phyloP scores from a whole-genome alignment of 2,797 vertebrate genomes.

The Tragopan temminckii region DNA sequence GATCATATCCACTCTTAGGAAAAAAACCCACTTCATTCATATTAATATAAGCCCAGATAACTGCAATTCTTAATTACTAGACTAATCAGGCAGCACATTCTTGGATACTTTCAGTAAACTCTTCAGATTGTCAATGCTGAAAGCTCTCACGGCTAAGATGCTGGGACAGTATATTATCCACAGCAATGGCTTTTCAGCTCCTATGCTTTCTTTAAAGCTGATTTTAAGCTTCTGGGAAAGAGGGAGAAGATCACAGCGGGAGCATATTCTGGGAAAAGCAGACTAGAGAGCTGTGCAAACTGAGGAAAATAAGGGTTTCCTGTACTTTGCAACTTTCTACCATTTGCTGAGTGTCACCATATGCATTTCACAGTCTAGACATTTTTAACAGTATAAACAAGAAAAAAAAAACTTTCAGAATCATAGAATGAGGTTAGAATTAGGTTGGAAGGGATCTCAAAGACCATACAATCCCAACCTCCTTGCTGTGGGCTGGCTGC shows the following conservation, averaged over 20 bases:
- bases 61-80: not conserved
- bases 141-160: fast-evolving
- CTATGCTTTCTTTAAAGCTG: not conserved
- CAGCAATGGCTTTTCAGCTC: fast-evolving
- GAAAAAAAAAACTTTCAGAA: not conserved
- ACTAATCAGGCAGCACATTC: not conserved
- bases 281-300: not conserved
- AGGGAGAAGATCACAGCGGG: not conserved
- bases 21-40: not conserved
- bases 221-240: not conserved
- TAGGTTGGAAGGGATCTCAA: not conserved
- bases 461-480: not conserved
- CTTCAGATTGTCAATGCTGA: not conserved
- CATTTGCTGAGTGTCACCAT: not conserved
- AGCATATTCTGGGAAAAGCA: not conserved
- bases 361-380: not conserved
- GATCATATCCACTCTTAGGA: not conserved
- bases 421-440: not conserved
- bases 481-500: not conserved
- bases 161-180: not conserved
- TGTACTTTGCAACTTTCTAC: not conserved
- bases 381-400: not conserved
- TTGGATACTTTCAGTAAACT: not conserved
- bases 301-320: not conserved
- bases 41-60: constrained; percentile 1